phyloP scores from a whole-genome alignment of 2,888 invertebrate genomes.

The Drosophila atripex region DNA sequence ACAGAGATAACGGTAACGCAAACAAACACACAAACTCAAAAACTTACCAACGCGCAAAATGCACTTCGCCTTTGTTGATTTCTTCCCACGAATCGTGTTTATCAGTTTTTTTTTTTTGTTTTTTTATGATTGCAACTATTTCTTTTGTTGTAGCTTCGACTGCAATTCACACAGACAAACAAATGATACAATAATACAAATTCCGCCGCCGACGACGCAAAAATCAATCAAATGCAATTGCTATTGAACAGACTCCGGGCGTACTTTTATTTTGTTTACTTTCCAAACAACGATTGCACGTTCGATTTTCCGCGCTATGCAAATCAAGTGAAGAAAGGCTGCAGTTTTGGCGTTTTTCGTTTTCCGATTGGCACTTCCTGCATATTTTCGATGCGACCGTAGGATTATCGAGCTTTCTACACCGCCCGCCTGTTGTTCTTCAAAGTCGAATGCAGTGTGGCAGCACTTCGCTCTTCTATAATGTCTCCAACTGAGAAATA shows the following conservation, averaged over 20 bases:
- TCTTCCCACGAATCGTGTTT: conserved; percentile 24
- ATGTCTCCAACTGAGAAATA: too few species aligned
- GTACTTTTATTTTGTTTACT: conserved; percentile 3
- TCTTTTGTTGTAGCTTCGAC: conserved; percentile 2
- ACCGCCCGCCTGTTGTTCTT: conserved; percentile 1
- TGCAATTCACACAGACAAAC: conserved; percentile 22
- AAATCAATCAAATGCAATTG: conserved; percentile 27
- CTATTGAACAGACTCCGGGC: conserved; percentile 7
- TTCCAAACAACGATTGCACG: neutral
- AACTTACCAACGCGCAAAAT: conserved; percentile 27
- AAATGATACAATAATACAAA: conserved; percentile 14
- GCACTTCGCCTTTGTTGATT: conserved; percentile 12
- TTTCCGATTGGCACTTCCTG: conserved; percentile 2
- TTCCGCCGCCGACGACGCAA: conserved; percentile 4
- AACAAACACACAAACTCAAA: conserved; percentile 18
- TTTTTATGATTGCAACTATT: conserved; percentile 5
- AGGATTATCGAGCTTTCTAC: neutral
- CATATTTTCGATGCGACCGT: conserved; percentile 2
- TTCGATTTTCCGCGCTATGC: neutral
- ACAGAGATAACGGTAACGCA: conserved; percentile 39
- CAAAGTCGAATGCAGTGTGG: neutral
- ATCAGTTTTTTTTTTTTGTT: conserved; percentile 19
- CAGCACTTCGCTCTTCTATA: neutral
- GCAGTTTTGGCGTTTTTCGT: neutral
- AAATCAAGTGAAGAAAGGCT: neutral